Evolutionary conservation across 2,113 vertebrate species (phyloP).

Genomic region (Pithys albifrons): DNA sequence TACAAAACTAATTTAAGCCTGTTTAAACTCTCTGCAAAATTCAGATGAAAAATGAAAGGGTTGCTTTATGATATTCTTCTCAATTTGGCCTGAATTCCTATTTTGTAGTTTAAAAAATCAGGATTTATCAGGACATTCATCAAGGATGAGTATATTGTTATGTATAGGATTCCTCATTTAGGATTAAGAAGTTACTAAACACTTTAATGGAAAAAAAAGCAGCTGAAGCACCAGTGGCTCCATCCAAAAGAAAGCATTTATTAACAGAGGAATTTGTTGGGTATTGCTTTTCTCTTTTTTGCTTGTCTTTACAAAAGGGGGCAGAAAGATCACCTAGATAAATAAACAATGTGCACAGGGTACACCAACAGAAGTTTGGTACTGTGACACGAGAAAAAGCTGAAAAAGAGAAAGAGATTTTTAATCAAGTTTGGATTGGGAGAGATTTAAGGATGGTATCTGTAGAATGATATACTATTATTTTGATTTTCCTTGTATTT

Average conservation of each 20-base stretch:
- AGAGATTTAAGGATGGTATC: background rate
- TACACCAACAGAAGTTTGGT: background rate
- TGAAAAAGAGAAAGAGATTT: background rate
- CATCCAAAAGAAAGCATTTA: background rate
- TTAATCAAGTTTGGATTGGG: background rate
- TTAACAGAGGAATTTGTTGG: background rate
- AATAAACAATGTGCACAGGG: background rate
- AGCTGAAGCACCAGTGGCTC: background rate
- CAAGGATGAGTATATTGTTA: background rate
- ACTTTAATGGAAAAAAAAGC: background rate
- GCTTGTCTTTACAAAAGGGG: background rate
- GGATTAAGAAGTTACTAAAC: background rate
- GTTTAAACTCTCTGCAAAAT: background rate
- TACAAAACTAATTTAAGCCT: background rate
- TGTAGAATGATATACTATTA: background rate
- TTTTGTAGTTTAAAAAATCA: background rate
- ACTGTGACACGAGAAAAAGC: background rate
- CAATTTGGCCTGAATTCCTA: background rate
- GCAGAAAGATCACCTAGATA: background rate
- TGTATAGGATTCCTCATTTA: background rate
- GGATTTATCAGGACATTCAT: background rate
- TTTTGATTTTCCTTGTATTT: background rate
- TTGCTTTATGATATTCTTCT: background rate
- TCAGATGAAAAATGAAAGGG: background rate
- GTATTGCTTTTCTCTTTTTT: background rate